phyloP scores from a whole-genome alignment of 2,888 invertebrate genomes.

The Barypeithes pellucidus region DNA sequence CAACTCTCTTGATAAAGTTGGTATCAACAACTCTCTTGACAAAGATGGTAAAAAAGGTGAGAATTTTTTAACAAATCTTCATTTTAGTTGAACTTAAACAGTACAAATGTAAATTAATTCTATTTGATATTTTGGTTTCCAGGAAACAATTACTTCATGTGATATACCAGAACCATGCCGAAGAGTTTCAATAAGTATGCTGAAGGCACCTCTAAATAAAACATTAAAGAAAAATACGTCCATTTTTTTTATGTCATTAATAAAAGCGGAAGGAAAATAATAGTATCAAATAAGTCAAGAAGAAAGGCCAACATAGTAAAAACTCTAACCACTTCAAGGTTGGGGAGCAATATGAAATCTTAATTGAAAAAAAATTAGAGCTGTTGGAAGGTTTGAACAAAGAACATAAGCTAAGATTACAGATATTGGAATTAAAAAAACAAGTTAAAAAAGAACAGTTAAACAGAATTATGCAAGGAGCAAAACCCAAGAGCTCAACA shows the following conservation, averaged over 20 bases:
- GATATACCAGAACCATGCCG: neutral
- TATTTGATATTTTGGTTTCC: neutral
- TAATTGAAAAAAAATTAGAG: slow-evolving; percentile 12
- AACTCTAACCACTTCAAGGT: neutral
- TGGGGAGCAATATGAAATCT: neutral
- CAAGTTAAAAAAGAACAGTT: neutral
- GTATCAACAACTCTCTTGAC: no score
- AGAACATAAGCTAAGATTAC: slow-evolving; percentile 12
- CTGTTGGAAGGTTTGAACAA: slow-evolving; percentile 38
- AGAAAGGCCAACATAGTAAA: slow-evolving; percentile 1
- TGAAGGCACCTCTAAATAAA: neutral
- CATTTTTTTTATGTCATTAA: neutral
- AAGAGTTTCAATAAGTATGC: neutral
- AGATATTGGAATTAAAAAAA: slow-evolving; percentile 9
- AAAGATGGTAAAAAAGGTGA: neutral
- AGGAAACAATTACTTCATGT: neutral
- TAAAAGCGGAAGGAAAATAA: neutral
- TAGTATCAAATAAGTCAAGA: neutral
- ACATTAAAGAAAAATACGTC: neutral
- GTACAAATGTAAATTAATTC: neutral
- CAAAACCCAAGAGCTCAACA: no score
- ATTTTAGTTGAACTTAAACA: neutral
- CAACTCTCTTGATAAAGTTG: neutral
- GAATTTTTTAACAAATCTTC: neutral
- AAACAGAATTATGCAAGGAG: no score